phyloP scores from a whole-genome alignment of 2,888 invertebrate genomes.

The Acleris literana region DNA sequence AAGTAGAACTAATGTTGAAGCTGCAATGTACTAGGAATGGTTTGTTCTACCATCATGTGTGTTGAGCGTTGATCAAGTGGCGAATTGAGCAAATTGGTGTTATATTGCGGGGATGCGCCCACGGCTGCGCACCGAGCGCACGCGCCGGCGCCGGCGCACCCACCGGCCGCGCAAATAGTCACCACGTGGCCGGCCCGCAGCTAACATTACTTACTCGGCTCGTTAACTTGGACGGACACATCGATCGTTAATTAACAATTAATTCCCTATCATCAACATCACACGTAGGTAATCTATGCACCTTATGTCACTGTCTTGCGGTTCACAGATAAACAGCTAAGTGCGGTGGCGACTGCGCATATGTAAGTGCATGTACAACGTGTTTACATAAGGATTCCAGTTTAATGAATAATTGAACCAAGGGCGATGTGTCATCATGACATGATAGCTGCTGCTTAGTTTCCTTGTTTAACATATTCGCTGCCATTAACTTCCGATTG shows the following conservation, averaged over 20 bases:
- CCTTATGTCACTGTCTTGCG: no score
- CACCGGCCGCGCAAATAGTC: background rate
- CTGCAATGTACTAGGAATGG: no score
- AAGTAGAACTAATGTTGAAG: no score
- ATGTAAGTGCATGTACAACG: no score
- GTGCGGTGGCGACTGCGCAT: no score
- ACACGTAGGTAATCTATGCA: background rate
- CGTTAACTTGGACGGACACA: slow-evolving; percentile 8
- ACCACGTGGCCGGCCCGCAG: slow-evolving; percentile 24
- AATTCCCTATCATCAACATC: background rate
- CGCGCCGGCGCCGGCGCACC: slow-evolving; percentile 9
- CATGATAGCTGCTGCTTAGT: background rate
- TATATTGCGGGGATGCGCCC: slow-evolving; percentile 20
- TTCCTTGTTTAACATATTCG: background rate
- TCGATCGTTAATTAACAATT: background rate
- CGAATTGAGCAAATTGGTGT: slow-evolving; percentile 34
- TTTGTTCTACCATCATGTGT: no score
- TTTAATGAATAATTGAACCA: slow-evolving; percentile 14
- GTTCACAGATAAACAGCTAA: no score
- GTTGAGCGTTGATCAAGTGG: slow-evolving; percentile 12
- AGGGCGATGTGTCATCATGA: slow-evolving; percentile 6
- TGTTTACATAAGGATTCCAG: slow-evolving; percentile 8
- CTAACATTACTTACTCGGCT: background rate
- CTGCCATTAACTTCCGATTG: background rate
- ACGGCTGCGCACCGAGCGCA: slow-evolving; percentile 3